Evolutionary conservation across 1,140 invertebrate genomes (phyloP).

Genomic region (Chionoecetes opilio): DNA sequence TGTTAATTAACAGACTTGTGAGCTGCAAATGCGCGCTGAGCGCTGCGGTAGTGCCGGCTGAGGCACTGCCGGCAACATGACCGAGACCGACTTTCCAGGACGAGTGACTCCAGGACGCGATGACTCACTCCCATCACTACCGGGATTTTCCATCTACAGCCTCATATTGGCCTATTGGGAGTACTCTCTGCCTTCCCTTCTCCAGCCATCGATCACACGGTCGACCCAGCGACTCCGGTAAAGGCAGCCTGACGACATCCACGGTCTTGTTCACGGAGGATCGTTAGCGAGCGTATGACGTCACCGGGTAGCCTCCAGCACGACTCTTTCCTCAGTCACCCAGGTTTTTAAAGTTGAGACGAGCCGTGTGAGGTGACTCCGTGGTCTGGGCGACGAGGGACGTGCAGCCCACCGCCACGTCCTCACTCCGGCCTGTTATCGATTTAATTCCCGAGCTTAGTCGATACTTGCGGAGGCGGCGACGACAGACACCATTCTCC

Average conservation of each 20-base stretch:
- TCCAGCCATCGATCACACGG: not conserved
- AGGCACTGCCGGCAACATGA: conserved; percentile 10
- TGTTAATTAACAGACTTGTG: not conserved
- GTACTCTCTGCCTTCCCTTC: not conserved
- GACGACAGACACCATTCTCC: conserved; percentile 25
- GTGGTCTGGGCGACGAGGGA: not conserved
- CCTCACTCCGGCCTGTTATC: conserved; percentile 41
- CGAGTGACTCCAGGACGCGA: not conserved
- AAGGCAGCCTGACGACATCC: not conserved
- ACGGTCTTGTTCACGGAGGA: not conserved
- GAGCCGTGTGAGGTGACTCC: not conserved
- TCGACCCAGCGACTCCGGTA: not conserved
- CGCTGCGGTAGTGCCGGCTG: not conserved
- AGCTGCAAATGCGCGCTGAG: not conserved
- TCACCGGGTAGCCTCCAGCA: conserved; percentile 7
- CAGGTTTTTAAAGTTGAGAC: not conserved
- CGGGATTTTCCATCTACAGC: not conserved
- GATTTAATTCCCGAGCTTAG: conserved; percentile 49
- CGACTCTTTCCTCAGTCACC: not conserved
- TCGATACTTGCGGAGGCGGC: conserved; percentile 53
- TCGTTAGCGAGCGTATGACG: conserved; percentile 54
- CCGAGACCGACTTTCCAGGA: conserved; percentile 52
- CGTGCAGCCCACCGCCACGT: not conserved
- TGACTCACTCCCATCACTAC: conserved; percentile 59
- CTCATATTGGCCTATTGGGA: not conserved